Evolutionary conservation across 2,113 vertebrate genomes (phyloP), one percentile per base, ranked within the genome.

Genomic region (Sinocyclocheilus grahami): DNA sequence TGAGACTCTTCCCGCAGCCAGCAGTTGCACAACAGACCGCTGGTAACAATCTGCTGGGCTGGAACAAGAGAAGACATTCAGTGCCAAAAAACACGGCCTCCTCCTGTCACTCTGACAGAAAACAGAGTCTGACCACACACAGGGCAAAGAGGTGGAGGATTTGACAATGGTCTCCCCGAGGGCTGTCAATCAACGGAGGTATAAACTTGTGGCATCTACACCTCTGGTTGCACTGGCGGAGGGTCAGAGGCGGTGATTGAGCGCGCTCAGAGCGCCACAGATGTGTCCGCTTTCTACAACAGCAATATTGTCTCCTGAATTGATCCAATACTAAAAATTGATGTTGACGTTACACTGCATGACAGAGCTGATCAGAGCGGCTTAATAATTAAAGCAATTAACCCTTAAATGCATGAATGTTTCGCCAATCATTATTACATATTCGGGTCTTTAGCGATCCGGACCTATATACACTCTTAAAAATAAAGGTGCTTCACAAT

Each of bases 1-100:
- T 75, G 80, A 83, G 88, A 60, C 42, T 20, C 42, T 78, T 87
- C 51, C 79, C 51, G 48, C 53, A 46, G 79, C 46, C 65, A 74
- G 78, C 62, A 75, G 75, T 74, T 69, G 65, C 58, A 82, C 82
- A 84, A 85, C 74, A 80, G 83, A 86, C 79, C 67, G 42, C 80
- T 62, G 84, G 82, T 79, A 71, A 78, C 86, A 86, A 89, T 89
- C 88, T 89, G 75, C 84, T 83, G 39, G 55, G n/a, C 24, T 65
- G 46, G 74, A 85, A 78, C 58, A 76, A 82, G 63, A 82, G 79
- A 53, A 69, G 80, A 69, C 80, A 37, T 69, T 69, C 42, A 1
- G 24, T 71, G 80, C 80, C 80, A 82, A 55, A 65, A 85, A 55
- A 72, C 77, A 72, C 63, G 11, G 48, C 62, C 18, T 71, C 71